Base-by-base conservation (phyloP, 2,888 invertebrate genomes). In the Ecdyonurus torrentis region DNA sequence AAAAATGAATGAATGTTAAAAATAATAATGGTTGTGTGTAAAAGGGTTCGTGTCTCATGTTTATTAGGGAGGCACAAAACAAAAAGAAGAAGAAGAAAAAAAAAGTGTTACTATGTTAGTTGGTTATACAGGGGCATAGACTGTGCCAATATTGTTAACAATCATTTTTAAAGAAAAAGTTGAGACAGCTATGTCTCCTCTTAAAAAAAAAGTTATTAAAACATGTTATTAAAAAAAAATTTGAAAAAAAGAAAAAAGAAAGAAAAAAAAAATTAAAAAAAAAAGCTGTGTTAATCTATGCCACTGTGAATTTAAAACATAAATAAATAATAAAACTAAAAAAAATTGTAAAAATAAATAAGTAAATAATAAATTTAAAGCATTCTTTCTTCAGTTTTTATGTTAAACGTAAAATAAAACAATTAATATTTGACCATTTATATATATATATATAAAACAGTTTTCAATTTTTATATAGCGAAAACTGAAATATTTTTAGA, bases 111-210 rank as follows among this genome's bases (percentile, higher is more conserved):
- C 37, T 37, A 37, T 37, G 37, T 37, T 37, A 37, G 37, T 37
- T 37, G 37, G 37, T 37, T 37, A 37, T 37, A 37, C 37, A 37
- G 37, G 37, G 37, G 37, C 37, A 37, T 37, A 37, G 37, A 37
- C 37, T 37, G 37, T 37, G 37, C 37, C 37, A 37, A 37, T 37
- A 55, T 55, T 55, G 55, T 55, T 55, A 55, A 55, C 55, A 55
- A 55, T 55, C 55, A 55, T 55, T 55, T 55, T 55, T 55, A 55
- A 55, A 37, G 37, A 37, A 10, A 37, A n/a, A n/a, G n/a, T n/a
- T n/a, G n/a, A 37, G 37, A 15, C 37, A 37, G 37, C 37, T 37
- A 37, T 37, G 37, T 37, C 37, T 37, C 15, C 37, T 37, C 37
- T 37, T 5, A 15, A 37, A 37, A 37, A 37, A 37, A 37, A 37